Evolutionary conservation across 2,797 vertebrate species (phyloP), one percentile per base, ranked within the genome.

Genomic region (Tauraco hartlaubi): DNA sequence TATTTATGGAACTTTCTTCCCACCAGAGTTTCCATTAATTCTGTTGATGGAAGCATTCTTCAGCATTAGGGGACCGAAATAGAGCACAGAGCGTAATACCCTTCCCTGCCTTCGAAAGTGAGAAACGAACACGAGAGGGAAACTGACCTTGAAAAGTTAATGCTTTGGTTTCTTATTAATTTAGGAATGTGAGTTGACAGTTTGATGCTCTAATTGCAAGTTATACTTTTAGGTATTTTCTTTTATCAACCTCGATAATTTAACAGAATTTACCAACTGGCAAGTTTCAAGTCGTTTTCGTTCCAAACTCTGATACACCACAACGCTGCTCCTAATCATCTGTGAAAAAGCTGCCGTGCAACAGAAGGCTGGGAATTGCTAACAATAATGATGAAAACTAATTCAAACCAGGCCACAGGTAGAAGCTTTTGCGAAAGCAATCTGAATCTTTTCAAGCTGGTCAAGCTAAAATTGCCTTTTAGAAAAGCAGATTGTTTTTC

Each of bases 321-420:
- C 80, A 89, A 25, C 48, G 22, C 44, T 63, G 61, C 46, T 95
- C 64, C 85, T 96, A 94, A 94, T 94, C 87, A 92, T 68, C 93
- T 97, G 93, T 96, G 93, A 91, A 95, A 94, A 97, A 92, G 72
- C 93, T 94, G 89, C 94, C 85, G 66, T 94, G 95, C 87, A 94
- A 89, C 85, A 87, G 77, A 85, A 92, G 86, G 11, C 68, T 84
- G 83, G 87, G 94, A 95, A 96, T 94, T 91, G 92, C 68, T 78
- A 64, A 62, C 51, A 71, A 23, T 84, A 89, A 85, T 85, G 89
- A 95, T 49, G 80, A 92, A 92, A 94, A 91, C 82, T 62, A 71
- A 95, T 96, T 94, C 75, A 84, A 95, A 89, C 41, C 43, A 68
- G 59, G 44, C 76, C 78, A 41, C 88, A 88, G 90, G 82, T 72